Base-by-base conservation (phyloP, 2,888 invertebrate genomes). In the Phengaris arion region DNA sequence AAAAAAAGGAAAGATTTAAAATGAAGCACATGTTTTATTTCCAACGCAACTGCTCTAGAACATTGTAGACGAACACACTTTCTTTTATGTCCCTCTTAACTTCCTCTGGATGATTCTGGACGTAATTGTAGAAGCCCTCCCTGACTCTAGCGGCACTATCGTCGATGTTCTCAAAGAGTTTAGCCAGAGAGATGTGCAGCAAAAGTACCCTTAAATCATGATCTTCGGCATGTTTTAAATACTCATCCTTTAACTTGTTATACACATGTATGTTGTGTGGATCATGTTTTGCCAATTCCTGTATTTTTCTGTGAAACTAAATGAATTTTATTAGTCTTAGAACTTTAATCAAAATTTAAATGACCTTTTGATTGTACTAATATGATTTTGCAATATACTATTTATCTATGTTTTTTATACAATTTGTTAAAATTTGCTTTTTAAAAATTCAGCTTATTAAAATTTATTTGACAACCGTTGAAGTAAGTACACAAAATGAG, bases 281-380 rank as follows among this genome's bases (percentile, higher is more conserved):
- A 83, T 89, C 46, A 80, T 85, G 0, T 89, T 89, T 22, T 0
- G 90, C 83, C 76, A 92, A 85, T 15, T 86, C 64, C 6, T 64
- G 64, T 64, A 64, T 35, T 35, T 89, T 85, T 5, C 82, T 83
- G 77, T 93, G 91, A 0, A 93, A 74, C 93, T 93, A 85, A 72
- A 88, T 9, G 9, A 59, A 22, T 22, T 48, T 48, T 8, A 48
- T 48, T 48, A 48, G 35, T 35, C 35, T 35, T 35, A 35, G 35
- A 35, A 35, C 35, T 35, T 48, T 48, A 48, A 48, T 48, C 48
- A 48, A 8, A 35, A 35, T 35, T 35, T 3, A 35, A 35, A 35
- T 35, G 2, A 35, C 35, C 35, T 35, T 35, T 35, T 35, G 35
- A 35, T 35, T 35, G 3, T 35, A 35, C 35, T 35, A 35, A 35